Percentiles rank a stretch among this genome's conserved stretches.
Evolutionary conservation across 2,797 vertebrate species (phyloP).

Genomic region (Scolopax bukidnonensis): DNA sequence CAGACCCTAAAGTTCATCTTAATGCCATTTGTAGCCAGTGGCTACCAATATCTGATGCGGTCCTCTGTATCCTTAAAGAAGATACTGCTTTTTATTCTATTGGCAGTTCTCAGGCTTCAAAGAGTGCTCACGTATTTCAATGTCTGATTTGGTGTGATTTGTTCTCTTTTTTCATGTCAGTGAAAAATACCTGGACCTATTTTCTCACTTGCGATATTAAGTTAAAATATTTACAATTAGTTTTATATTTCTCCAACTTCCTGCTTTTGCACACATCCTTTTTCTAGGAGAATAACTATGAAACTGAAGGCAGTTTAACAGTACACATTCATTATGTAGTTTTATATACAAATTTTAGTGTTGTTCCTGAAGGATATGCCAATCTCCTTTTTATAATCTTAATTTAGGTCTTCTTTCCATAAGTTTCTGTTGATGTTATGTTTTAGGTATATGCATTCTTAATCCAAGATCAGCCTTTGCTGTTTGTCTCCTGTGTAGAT

Average conservation of each 20-base stretch:
- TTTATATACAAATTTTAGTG: not conserved
- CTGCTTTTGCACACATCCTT: not conserved
- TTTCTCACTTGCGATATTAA: not conserved
- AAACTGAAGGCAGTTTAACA: not conserved
- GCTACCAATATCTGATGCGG: conserved; percentile 91
- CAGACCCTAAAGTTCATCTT: conserved; percentile 93
- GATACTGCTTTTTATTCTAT: not conserved
- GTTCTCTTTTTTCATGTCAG: not conserved
- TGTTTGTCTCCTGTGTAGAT: not conserved
- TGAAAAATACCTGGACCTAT: not conserved
- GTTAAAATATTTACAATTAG: not conserved
- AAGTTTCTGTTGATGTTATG: not conserved
- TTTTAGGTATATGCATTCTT: not conserved
- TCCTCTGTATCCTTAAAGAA: conserved; percentile 91
- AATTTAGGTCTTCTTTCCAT: not conserved
- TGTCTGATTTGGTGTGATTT: not conserved
- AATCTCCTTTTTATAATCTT: not conserved
- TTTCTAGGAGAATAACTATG: not conserved
- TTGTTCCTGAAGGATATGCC: not conserved
- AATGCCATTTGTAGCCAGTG: conserved; percentile 94
- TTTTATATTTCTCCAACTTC: not conserved
- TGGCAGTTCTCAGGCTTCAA: not conserved
- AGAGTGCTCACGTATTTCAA: not conserved
- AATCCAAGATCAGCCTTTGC: not conserved
- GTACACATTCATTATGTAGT: not conserved